These are phyloP conservation scores for Mesorhabditis belari DNA, from an alignment of 2,888 invertebrate species.

Conservation along the genomic window DNA sequence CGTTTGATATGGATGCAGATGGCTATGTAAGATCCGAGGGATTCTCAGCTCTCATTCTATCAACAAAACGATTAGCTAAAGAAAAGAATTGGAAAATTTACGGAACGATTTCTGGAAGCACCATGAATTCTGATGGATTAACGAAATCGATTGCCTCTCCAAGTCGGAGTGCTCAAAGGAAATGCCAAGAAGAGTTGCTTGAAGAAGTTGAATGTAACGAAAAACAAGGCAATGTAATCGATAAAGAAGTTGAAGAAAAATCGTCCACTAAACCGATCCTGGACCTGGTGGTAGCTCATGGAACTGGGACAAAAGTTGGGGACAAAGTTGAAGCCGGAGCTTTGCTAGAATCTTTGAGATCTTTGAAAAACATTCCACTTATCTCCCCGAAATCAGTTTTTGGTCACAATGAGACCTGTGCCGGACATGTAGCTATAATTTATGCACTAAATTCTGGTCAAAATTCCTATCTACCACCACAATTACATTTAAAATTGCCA, in stretches of 20 bases:
- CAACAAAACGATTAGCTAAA: constrained; percentile 15
- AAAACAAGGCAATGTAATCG: too few relatives aligned
- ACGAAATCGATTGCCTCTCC: constrained; percentile 42
- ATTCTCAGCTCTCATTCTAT: constrained; percentile 42
- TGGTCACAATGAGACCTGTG: neutral
- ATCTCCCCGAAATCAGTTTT: constrained; percentile 6
- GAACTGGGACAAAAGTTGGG: constrained; percentile 44
- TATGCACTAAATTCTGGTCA: constrained; percentile 2
- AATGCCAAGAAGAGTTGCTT: constrained; percentile 13
- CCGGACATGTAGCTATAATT: neutral
- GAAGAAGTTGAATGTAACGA: neutral
- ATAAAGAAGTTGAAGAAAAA: too few relatives aligned
- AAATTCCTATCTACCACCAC: constrained; percentile 21
- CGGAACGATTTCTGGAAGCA: constrained; percentile 24
- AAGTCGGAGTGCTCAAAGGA: constrained; percentile 22
- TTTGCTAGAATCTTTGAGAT: constrained; percentile 20
- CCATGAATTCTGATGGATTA: constrained; percentile 46
- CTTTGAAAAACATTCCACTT: constrained; percentile 15
- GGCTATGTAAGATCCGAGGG: constrained; percentile 53
- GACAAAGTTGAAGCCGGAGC: constrained; percentile 38
- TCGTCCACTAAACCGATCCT: too few relatives aligned
- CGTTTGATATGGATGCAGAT: constrained; percentile 51
- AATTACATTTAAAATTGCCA: constrained; percentile 29
- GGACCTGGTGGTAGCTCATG: constrained; percentile 48
- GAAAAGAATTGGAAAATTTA: constrained; percentile 16